These are phyloP conservation scores for Chrysomela aeneicollis DNA, from an alignment of 2,888 invertebrate species.

Conservation along the genomic window DNA sequence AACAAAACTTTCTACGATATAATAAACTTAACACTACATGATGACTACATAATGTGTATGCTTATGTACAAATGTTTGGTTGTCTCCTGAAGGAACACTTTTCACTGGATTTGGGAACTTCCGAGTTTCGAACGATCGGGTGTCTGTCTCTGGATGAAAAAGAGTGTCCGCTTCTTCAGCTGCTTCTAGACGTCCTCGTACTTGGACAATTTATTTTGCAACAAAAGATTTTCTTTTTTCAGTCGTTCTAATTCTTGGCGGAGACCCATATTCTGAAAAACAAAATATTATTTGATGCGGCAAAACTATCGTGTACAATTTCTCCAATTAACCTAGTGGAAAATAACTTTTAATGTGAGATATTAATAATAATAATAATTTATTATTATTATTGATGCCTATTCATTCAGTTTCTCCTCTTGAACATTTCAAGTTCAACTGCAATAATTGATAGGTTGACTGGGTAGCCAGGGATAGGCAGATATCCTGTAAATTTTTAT, in stretches of 20 bases:
- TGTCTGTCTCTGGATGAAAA: constrained; percentile 39
- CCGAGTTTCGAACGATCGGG: constrained; percentile 32
- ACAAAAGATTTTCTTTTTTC: constrained; percentile 89
- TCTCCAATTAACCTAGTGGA: too few species aligned
- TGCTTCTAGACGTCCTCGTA: constrained; percentile 79
- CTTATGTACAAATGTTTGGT: constrained; percentile 63
- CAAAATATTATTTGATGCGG: background rate
- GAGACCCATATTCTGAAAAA: constrained; percentile 81
- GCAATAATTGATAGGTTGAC: too few species aligned
- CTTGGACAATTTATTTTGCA: constrained; percentile 89
- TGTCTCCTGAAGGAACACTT: constrained; percentile 57
- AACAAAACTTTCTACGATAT: constrained; percentile 44
- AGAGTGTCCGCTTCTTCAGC: constrained; percentile 44
- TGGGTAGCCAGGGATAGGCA: too few species aligned
- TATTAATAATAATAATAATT: too few species aligned
- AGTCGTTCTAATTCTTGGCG: constrained; percentile 90
- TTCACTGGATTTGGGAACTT: constrained; percentile 38
- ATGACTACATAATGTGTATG: constrained; percentile 61
- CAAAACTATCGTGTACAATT: too few species aligned
- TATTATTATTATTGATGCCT: too few species aligned
- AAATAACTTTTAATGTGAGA: too few species aligned
- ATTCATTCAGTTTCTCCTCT: too few species aligned
- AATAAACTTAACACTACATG: constrained; percentile 60
- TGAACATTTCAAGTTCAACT: too few species aligned
- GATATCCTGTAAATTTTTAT: too few species aligned